A percentile compares a stretch with the other conserved stretches of the same genome.
Conservation (phyloP, 2,113 vertebrate species). For the Aegithalos caudatus region DNA sequence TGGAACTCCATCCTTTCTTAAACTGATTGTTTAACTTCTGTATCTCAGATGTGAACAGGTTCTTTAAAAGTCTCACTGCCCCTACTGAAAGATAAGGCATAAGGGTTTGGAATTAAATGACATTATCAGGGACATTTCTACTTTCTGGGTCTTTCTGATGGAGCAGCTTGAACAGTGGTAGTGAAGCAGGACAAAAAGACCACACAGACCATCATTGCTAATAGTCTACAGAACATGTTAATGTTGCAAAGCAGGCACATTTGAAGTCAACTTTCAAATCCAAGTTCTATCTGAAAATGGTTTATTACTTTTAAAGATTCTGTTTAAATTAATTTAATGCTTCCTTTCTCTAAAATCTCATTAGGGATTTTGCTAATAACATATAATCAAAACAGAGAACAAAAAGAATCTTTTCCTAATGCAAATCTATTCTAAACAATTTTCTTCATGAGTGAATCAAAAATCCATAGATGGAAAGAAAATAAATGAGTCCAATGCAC, state of each 20-base stretch:
- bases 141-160: neutral
- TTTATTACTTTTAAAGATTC: neutral
- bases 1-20: conserved; percentile 15
- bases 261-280: neutral
- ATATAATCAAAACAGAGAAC: neutral
- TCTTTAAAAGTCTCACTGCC: neutral
- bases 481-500: neutral
- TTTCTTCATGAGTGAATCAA: neutral
- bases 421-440: neutral
- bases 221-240: neutral
- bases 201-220: neutral
- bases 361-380: neutral
- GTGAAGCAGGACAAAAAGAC: neutral
- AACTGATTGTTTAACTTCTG: neutral
- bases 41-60: neutral
- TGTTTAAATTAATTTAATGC: neutral
- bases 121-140: neutral
- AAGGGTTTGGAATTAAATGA: neutral
- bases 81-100: neutral
- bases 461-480: neutral
- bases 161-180: neutral
- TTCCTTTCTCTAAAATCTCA: neutral
- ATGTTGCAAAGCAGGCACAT: neutral
- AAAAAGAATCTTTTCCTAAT: neutral
- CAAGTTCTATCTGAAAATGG: neutral